Percentiles rank a stretch among this genome's conserved stretches.
Conservation (phyloP, 1,140 invertebrate species). For the Achatina immaculata region DNA sequence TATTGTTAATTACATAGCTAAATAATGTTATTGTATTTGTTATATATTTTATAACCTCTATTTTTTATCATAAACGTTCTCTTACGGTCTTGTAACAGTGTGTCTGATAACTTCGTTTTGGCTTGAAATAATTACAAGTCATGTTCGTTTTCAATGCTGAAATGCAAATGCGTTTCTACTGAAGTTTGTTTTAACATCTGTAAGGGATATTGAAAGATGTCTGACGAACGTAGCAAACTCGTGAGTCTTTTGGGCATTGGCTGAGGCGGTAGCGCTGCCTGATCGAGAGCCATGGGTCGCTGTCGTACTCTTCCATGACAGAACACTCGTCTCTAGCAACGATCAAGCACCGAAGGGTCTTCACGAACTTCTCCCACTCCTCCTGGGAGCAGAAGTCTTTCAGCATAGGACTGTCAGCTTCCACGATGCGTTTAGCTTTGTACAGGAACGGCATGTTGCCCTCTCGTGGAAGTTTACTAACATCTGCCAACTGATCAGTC, state of each 20-base stretch:
- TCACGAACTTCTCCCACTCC: constrained; percentile 43
- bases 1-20: no score
- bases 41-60: no score
- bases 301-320: constrained; percentile 54
- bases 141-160: neutral
- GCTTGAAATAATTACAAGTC: neutral
- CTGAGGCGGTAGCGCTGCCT: constrained; percentile 42
- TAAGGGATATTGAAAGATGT: constrained; percentile 42
- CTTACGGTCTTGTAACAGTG: neutral
- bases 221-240: constrained; percentile 39
- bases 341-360: constrained; percentile 38
- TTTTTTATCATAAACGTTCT: no score
- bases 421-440: constrained; percentile 42
- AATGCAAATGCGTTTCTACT: neutral
- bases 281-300: constrained; percentile 53
- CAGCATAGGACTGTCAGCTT: constrained; percentile 43
- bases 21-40: no score
- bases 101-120: neutral
- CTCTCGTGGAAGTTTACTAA: constrained; percentile 38
- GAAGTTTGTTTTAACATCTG: constrained; percentile 39
- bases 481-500: constrained; percentile 23
- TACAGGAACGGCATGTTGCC: constrained; percentile 42
- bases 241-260: constrained; percentile 38
- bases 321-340: constrained; percentile 42
- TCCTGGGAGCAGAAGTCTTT: constrained; percentile 41